phyloP scores from a whole-genome alignment of 23 tunicate genomes.

The Oikopleura vanhoeffeni region DNA sequence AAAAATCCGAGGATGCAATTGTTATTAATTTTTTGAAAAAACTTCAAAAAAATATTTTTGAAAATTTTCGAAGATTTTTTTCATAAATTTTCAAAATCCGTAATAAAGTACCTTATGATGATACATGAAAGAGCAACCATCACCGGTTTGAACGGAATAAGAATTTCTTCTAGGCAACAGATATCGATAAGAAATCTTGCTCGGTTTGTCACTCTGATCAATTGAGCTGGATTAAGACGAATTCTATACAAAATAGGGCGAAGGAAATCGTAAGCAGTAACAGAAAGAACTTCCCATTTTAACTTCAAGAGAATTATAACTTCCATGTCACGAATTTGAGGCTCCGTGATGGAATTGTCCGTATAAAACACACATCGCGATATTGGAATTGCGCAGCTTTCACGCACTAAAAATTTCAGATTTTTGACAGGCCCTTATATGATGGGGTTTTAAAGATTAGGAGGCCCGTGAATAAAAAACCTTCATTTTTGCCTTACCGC shows the following conservation, averaged over 20 bases:
- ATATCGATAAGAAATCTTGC: background rate
- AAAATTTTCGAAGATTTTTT: too few relatives aligned
- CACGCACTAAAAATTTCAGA: background rate
- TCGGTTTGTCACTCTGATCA: background rate
- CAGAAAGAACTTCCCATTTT: background rate
- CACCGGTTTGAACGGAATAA: background rate
- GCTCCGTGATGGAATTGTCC: background rate
- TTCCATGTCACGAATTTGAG: slow-evolving; percentile 2
- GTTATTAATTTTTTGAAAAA: too few relatives aligned
- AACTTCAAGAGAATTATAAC: background rate
- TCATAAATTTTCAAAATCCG: too few relatives aligned
- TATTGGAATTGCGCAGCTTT: background rate
- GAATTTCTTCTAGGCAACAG: background rate
- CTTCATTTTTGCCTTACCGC: too few relatives aligned
- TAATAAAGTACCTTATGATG: background rate
- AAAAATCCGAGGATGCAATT: too few relatives aligned
- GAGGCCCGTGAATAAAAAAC: too few relatives aligned
- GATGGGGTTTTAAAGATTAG: too few relatives aligned
- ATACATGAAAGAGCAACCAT: background rate
- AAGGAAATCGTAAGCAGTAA: background rate
- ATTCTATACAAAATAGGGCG: background rate
- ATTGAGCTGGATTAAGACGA: background rate
- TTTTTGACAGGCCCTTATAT: too few relatives aligned
- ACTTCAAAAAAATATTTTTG: too few relatives aligned
- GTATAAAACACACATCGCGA: background rate